A percentile compares a stretch with the other conserved stretches of the same genome.
phyloP scores from a whole-genome alignment of 2,888 invertebrate genomes.

The Branchellion lobata region DNA sequence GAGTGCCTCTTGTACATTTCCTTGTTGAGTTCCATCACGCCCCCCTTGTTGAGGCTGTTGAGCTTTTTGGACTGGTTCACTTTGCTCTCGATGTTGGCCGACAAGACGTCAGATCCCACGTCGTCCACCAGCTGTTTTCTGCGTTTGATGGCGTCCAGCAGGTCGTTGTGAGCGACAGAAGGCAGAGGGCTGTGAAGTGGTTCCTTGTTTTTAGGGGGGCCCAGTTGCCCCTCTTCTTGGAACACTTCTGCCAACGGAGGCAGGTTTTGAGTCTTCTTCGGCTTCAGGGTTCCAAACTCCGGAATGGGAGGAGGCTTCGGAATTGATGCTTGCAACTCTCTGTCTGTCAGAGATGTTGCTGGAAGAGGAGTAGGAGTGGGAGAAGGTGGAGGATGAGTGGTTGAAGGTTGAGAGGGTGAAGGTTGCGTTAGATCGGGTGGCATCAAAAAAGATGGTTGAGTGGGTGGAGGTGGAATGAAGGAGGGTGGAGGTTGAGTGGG shows the following conservation, averaged over 20 bases:
- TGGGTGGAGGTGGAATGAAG: background rate
- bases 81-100: slow-evolving; percentile 22
- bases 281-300: slow-evolving; percentile 13
- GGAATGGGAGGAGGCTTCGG: slow-evolving; percentile 36
- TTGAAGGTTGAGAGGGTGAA: background rate
- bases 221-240: background rate
- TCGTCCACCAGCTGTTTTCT: slow-evolving; percentile 48
- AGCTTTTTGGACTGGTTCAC: slow-evolving; percentile 34
- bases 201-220: background rate
- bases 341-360: background rate
- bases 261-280: background rate
- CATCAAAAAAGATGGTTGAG: no score
- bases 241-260: background rate
- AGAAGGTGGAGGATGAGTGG: background rate
- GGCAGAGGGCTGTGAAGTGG: background rate
- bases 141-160: slow-evolving; percentile 59
- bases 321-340: slow-evolving; percentile 10
- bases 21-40: background rate
- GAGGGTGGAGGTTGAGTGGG: background rate
- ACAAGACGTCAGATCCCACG: slow-evolving; percentile 8
- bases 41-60: background rate
- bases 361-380: no score
- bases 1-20: background rate
- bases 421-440: background rate
- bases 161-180: slow-evolving; percentile 55